Evolutionary conservation across 2,113 vertebrate species (phyloP).

Genomic region (Pungitius pungitius): DNA sequence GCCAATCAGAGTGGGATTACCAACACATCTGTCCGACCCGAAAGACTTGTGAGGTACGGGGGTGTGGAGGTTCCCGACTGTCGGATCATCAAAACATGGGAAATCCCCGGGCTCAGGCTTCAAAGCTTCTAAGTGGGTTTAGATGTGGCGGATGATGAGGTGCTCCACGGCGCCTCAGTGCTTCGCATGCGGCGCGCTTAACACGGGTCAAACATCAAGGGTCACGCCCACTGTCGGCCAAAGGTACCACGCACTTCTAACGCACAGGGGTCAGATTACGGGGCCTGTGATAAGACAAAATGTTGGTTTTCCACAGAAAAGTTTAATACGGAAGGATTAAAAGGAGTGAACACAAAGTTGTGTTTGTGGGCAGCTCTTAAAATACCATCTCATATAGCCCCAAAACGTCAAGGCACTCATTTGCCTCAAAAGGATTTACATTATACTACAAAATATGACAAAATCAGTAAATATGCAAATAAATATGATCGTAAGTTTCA

Average conservation of each 20-base stretch:
- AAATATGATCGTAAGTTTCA: background rate
- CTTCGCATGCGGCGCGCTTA: slow-evolving; percentile 46
- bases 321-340: background rate
- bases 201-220: slow-evolving; percentile 36
- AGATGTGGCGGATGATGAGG: slow-evolving; percentile 63
- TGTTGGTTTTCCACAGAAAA: slow-evolving; percentile 10
- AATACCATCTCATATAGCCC: background rate
- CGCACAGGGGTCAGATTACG: slow-evolving; percentile 15
- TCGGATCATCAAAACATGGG: slow-evolving; percentile 65
- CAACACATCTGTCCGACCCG: slow-evolving; percentile 68
- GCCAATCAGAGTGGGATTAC: slow-evolving; percentile 69
- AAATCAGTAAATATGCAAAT: too few relatives aligned
- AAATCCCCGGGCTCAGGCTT: slow-evolving; percentile 72
- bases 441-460: background rate
- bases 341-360: background rate
- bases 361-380: background rate
- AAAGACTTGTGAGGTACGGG: slow-evolving; percentile 13
- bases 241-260: slow-evolving; percentile 3
- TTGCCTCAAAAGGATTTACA: background rate
- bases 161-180: slow-evolving; percentile 10
- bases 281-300: slow-evolving; percentile 20
- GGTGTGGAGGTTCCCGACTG: slow-evolving; percentile 44
- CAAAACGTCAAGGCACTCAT: background rate
- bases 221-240: slow-evolving; percentile 27
- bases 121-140: slow-evolving; percentile 64